These are phyloP conservation scores for Hassar affinis DNA, from an alignment of 2,113 vertebrate species.

Conservation along the genomic window DNA sequence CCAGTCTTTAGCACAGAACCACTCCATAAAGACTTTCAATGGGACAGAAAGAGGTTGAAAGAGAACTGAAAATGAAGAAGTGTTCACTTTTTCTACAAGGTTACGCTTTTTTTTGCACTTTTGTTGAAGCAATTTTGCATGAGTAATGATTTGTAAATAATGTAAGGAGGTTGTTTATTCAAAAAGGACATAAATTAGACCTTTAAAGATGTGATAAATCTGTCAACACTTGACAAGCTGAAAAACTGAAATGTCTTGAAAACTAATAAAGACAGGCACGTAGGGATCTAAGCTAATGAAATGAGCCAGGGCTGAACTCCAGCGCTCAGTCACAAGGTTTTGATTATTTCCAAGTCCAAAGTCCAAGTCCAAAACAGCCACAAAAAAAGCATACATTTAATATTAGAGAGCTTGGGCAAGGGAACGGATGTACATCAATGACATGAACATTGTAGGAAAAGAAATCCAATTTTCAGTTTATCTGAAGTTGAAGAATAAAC, in stretches of 20 bases:
- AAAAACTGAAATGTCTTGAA: neutral
- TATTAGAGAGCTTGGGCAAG: neutral
- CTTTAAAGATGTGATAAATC: neutral
- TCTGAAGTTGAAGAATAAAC: no score
- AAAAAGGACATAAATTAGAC: neutral
- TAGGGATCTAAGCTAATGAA: slow-evolving; percentile 23
- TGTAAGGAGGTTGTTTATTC: neutral
- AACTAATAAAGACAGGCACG: neutral
- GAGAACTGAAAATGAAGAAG: slow-evolving; percentile 22
- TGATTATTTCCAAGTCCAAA: no score
- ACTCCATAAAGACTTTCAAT: neutral
- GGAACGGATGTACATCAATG: neutral
- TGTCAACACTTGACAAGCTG: slow-evolving; percentile 2
- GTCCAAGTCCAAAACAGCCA: neutral
- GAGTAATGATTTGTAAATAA: neutral
- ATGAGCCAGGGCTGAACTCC: neutral
- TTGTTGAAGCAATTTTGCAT: neutral
- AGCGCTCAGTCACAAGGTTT: slow-evolving; percentile 11
- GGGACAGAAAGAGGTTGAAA: slow-evolving; percentile 13
- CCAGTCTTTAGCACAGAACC: neutral
- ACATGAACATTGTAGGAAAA: neutral
- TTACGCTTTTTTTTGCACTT: neutral
- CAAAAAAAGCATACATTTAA: neutral
- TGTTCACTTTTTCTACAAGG: neutral
- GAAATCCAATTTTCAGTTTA: neutral